A percentile compares a stretch with the other conserved stretches of the same genome.
These are phyloP conservation scores for Torymus aiolomorphi DNA, from an alignment of 2,888 invertebrate genomes.

Conservation along the genomic window DNA sequence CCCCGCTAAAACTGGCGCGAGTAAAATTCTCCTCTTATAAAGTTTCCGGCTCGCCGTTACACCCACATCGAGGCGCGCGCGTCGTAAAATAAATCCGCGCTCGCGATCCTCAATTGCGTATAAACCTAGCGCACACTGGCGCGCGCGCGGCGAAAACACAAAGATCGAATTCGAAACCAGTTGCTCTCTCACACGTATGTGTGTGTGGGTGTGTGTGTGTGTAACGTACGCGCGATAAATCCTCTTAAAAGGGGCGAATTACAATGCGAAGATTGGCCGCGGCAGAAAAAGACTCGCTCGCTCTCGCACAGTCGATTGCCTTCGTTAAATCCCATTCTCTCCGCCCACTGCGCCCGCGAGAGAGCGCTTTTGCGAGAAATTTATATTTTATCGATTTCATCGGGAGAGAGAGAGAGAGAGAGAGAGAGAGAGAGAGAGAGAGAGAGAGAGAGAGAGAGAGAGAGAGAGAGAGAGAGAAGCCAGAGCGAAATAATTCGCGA, in stretches of 20 bases:
- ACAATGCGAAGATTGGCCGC: constrained; percentile 31
- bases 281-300: neutral
- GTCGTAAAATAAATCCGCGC: too few species aligned
- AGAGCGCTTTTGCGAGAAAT: constrained; percentile 22
- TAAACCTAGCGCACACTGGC: neutral
- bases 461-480: constrained; percentile 43
- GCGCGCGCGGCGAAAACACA: neutral
- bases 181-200: too few species aligned
- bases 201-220: neutral
- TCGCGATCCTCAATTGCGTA: too few species aligned
- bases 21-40: neutral
- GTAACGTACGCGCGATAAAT: constrained; percentile 36
- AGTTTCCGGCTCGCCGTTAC: neutral
- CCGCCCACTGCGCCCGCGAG: neutral
- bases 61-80: neutral
- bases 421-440: constrained; percentile 44
- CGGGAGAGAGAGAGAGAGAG: constrained; percentile 2
- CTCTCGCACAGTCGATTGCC: constrained; percentile 20
- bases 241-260: constrained; percentile 43
- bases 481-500: constrained; percentile 23
- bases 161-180: constrained; percentile 21
- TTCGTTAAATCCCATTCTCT: constrained; percentile 35
- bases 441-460: too few species aligned
- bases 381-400: constrained; percentile 42
- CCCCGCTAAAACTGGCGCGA: neutral